Conservation (phyloP, 2,113 vertebrate genomes). For the Oreochromis spilurus region DNA sequence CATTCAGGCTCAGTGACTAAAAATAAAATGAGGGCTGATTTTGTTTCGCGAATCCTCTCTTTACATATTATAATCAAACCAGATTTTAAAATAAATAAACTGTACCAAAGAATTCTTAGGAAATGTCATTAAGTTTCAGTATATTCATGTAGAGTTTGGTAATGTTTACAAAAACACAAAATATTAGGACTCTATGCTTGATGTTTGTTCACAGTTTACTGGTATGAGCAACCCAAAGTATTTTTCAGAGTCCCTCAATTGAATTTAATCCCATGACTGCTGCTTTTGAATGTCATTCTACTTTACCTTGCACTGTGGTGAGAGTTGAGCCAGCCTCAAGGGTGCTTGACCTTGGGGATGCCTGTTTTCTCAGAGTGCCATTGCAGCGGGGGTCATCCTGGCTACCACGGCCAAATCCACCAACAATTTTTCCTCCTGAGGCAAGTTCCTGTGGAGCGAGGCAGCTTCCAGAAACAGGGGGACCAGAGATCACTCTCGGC, state of each 20-base stretch:
- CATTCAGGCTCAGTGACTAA: not conserved
- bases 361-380: conserved; percentile 86
- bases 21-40: not conserved
- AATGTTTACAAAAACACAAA: not conserved
- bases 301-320: conserved; percentile 48
- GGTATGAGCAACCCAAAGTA: not conserved
- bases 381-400: conserved; percentile 87
- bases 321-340: conserved; percentile 25
- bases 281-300: not conserved
- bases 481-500: conserved; percentile 67
- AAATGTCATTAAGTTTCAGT: not conserved
- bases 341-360: conserved; percentile 67
- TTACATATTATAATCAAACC: not conserved
- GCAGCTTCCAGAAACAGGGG: conserved; percentile 62
- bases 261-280: not conserved
- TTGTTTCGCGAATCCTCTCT: not conserved
- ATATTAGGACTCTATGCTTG: not conserved
- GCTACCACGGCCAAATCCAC: conserved; percentile 34
- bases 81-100: not conserved
- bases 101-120: not conserved
- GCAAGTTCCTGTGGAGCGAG: conserved; percentile 74
- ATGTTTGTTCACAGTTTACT: not conserved
- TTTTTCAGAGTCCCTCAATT: not conserved
- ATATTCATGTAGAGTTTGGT: not conserved
- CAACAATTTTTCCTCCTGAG: conserved; percentile 69